Base-by-base conservation (phyloP, 1,140 invertebrate species). In the Brachystomella parvula region DNA sequence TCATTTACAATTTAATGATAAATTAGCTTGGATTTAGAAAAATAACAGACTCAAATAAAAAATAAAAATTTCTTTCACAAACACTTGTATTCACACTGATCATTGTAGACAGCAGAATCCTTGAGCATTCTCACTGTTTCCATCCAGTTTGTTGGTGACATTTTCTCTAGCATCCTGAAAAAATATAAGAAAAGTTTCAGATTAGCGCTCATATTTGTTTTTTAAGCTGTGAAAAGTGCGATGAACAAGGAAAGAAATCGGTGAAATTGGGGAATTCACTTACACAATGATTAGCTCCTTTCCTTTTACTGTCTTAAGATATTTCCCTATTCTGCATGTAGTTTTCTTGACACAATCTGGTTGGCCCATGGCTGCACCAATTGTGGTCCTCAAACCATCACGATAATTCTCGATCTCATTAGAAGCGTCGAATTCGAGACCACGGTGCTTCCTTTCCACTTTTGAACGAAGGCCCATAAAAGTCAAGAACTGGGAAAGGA, bases 231-330 rank as follows among this genome's bases (percentile, higher is more conserved):
- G 26, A 21, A 3, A 39, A n/a, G 12, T 26, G 1, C 35, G 9
- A 17, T 62, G 30, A 31, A 62, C 12, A 32, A 61, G 19, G 29
- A 15, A 32, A 47, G 33, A 30, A 12, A 12, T 28, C 15, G 35
- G 21, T n/a, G n/a, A n/a, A n/a, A n/a, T n/a, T n/a, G n/a, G n/a
- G n/a, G n/a, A n/a, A n/a, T n/a, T n/a, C n/a, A 62, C 72, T 69
- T 71, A 73, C 72, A 68, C 67, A 58, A 73, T 47, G 31, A 73
- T 60, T n/a, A 71, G 6, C 0, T 73, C 64, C 33, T 73, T 73
- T 30, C 72, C 68, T 29, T 67, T 69, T 21, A 73, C 33, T 24
- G 24, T 26, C 24, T 65, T 47, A 1, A 73, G 59, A 31, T 71
- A 71, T n/a, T 29, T 62, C 29, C 72, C 72, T 35, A 69, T 67